These are phyloP conservation scores for Crioceris asparagi DNA, from an alignment of 2,888 invertebrate genomes.

Conservation along the genomic window DNA sequence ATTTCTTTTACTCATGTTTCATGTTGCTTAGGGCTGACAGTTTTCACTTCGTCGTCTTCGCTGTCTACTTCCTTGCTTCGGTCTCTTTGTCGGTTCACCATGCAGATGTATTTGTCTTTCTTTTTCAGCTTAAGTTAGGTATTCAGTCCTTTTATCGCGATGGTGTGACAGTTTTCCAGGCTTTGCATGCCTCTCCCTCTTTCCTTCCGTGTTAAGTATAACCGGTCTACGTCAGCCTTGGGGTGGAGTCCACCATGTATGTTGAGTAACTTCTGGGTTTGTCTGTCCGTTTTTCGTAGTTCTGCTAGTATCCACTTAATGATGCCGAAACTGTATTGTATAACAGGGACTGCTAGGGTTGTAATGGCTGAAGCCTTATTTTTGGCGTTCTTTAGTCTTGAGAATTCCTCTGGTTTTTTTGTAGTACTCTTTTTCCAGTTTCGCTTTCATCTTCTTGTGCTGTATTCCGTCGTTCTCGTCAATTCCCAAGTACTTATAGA, in stretches of 20 bases:
- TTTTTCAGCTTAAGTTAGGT: neutral
- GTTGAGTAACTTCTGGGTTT: no score
- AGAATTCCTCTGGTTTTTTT: constrained; percentile 4
- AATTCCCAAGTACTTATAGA: no score
- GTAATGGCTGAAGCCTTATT: constrained; percentile 1
- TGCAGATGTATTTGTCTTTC: neutral
- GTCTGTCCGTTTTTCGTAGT: no score
- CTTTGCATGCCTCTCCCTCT: no score
- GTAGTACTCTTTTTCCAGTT: constrained; percentile 1
- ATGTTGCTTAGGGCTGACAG: neutral
- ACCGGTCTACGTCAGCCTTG: no score
- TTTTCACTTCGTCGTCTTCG: neutral
- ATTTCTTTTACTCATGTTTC: neutral
- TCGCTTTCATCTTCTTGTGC: no score
- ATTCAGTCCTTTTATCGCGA: neutral
- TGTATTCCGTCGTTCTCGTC: no score
- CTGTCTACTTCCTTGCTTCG: neutral
- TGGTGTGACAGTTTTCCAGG: no score
- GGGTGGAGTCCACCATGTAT: no score
- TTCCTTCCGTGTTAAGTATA: no score
- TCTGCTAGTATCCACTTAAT: neutral
- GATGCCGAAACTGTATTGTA: constrained; percentile 1
- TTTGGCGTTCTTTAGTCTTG: constrained; percentile 5
- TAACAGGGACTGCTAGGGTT: neutral
- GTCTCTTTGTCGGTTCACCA: neutral